A percentile compares a stretch with the other conserved stretches of the same genome.
phyloP scores from a whole-genome alignment of 2,888 invertebrate species.

The Cenopis cana region DNA sequence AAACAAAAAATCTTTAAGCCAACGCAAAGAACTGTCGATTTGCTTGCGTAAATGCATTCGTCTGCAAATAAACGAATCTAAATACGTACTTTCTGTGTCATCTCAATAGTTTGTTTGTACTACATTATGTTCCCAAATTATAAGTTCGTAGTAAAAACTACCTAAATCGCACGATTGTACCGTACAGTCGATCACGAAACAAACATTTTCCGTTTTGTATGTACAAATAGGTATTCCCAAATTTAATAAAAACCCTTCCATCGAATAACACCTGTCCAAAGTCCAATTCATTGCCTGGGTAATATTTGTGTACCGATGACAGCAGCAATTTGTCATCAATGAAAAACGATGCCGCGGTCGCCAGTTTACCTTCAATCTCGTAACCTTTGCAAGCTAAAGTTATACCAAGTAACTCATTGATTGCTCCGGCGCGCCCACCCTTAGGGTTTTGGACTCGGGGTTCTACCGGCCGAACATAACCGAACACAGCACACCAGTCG shows the following conservation, averaged over 20 bases:
- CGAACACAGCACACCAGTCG: constrained; percentile 55
- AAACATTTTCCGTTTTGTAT: background rate
- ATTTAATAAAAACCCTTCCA: background rate
- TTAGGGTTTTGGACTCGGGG: constrained; percentile 45
- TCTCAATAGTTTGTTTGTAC: background rate
- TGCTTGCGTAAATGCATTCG: background rate
- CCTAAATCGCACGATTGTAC: no score
- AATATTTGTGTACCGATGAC: constrained; percentile 30
- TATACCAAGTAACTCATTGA: constrained; percentile 46
- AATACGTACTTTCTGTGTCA: background rate
- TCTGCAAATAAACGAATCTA: background rate
- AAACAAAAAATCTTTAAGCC: constrained; percentile 27
- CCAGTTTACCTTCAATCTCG: constrained; percentile 35
- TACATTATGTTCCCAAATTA: no score
- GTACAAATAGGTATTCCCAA: background rate
- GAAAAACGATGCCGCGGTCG: constrained; percentile 44
- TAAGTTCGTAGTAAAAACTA: no score
- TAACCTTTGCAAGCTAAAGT: constrained; percentile 35
- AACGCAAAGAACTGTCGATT: constrained; percentile 13
- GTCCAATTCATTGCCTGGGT: constrained; percentile 28
- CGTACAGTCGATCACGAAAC: no score
- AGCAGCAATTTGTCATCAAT: constrained; percentile 44
- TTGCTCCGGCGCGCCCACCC: constrained; percentile 53
- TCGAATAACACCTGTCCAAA: background rate
- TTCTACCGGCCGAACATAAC: constrained; percentile 38